Evolutionary conservation across 2,888 invertebrate species (phyloP).

Genomic region (Stenchaetothrips biformis): DNA sequence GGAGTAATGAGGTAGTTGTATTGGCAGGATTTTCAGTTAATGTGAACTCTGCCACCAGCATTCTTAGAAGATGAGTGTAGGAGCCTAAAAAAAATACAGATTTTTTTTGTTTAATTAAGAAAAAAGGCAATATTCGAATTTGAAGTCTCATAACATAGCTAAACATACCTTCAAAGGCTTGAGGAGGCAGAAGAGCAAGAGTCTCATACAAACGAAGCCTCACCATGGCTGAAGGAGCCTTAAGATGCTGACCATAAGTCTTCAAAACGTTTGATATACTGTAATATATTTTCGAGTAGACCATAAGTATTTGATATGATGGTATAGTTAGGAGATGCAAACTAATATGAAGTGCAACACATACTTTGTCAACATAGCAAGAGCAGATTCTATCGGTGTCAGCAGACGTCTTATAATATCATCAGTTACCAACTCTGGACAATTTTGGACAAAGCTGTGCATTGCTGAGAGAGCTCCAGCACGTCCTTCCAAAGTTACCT

Average conservation of each 20-base stretch:
- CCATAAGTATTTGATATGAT: slow-evolving; percentile 20
- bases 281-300: slow-evolving; percentile 39
- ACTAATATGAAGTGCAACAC: slow-evolving; percentile 39
- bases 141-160: slow-evolving; percentile 2
- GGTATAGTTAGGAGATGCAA: background rate
- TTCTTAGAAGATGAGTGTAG: slow-evolving; percentile 80
- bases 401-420: slow-evolving; percentile 85
- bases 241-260: slow-evolving; percentile 84
- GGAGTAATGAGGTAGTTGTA: slow-evolving; percentile 77
- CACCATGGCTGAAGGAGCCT: slow-evolving; percentile 91
- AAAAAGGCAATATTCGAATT: background rate
- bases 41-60: slow-evolving; percentile 92
- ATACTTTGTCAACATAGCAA: slow-evolving; percentile 91
- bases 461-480: slow-evolving; percentile 95
- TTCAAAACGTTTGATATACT: slow-evolving; percentile 81
- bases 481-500: slow-evolving; percentile 90
- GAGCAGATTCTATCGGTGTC: slow-evolving; percentile 89
- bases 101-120: background rate
- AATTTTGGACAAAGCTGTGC: slow-evolving; percentile 87
- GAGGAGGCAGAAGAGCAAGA: slow-evolving; percentile 68
- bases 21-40: slow-evolving; percentile 89
- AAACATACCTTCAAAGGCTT: slow-evolving; percentile 60
- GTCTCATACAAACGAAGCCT: slow-evolving; percentile 89
- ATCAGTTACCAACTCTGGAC: slow-evolving; percentile 84
- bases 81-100: slow-evolving; percentile 50